Evolutionary conservation across 2,113 vertebrate genomes (phyloP).

Genomic region (Carassius carassius): DNA sequence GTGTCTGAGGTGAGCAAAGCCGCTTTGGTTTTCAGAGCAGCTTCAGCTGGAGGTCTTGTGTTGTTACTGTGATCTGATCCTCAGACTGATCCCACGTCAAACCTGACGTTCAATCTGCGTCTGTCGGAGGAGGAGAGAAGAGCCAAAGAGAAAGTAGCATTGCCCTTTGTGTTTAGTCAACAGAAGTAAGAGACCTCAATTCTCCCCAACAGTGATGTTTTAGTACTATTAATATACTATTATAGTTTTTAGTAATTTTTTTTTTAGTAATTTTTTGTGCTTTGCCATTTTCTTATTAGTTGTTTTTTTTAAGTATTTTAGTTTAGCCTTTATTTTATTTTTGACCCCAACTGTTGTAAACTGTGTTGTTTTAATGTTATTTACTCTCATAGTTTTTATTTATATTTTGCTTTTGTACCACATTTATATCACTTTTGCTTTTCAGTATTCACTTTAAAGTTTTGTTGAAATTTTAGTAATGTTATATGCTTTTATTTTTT

Average conservation of each 20-base stretch:
- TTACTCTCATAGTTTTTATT: no score
- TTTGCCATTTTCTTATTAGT: background rate
- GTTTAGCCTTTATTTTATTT: no score
- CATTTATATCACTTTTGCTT: no score
- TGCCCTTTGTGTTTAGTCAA: conserved; percentile 86
- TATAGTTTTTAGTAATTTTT: background rate
- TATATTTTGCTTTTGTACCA: no score
- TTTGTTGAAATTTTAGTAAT: background rate
- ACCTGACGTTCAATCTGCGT: conserved; percentile 86
- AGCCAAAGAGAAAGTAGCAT: conserved; percentile 78
- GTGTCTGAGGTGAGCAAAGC: conserved; percentile 65
- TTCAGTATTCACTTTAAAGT: background rate
- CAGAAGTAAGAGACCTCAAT: conserved; percentile 75
- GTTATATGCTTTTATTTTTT: no score
- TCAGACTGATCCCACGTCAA: conserved; percentile 75
- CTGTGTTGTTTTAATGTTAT: no score
- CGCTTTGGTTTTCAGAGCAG: background rate
- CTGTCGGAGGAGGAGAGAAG: conserved; percentile 80
- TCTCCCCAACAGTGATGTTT: background rate
- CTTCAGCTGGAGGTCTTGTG: background rate
- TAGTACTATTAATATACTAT: background rate
- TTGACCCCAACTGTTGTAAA: no score
- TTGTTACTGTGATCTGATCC: conserved; percentile 31
- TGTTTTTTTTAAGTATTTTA: no score
- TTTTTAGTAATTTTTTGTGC: background rate